These are phyloP conservation scores for Ferdinandea cuprea DNA, from an alignment of 2,888 invertebrate genomes.

Conservation along the genomic window DNA sequence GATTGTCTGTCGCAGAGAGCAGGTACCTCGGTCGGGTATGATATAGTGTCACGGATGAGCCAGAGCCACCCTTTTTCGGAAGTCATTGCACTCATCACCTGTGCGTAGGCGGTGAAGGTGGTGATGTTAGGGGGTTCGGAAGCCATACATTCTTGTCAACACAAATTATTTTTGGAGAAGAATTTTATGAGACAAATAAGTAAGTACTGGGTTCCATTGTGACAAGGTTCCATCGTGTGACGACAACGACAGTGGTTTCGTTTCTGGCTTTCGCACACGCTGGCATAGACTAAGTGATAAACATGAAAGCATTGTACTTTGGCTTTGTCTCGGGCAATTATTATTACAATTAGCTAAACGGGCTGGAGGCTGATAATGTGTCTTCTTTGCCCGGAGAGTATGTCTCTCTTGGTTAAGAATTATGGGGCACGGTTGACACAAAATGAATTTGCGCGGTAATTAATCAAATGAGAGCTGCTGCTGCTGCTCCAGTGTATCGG, in stretches of 20 bases:
- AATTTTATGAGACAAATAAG: constrained; percentile 77
- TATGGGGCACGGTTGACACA: constrained; percentile 68
- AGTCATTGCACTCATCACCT: constrained; percentile 71
- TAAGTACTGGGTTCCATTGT: constrained; percentile 75
- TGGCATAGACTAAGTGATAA: constrained; percentile 40
- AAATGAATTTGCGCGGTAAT: constrained; percentile 72
- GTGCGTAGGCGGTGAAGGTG: constrained; percentile 40
- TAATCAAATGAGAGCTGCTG: constrained; percentile 67
- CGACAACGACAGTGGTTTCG: too few species aligned
- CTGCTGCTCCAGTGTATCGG: constrained; percentile 19
- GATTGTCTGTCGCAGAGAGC: constrained; percentile 52
- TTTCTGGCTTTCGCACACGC: constrained; percentile 3
- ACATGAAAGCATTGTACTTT: constrained; percentile 65
- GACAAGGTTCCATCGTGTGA: constrained; percentile 69
- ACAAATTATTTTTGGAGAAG: constrained; percentile 75
- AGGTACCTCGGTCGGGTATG: constrained; percentile 24
- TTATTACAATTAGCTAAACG: constrained; percentile 74
- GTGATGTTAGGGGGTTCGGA: constrained; percentile 27
- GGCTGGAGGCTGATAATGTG: constrained; percentile 72
- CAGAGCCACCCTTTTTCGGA: constrained; percentile 48
- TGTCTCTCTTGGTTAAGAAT: constrained; percentile 58
- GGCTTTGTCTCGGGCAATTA: constrained; percentile 75
- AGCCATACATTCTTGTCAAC: constrained; percentile 76
- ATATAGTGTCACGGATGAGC: constrained; percentile 44
- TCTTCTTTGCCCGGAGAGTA: constrained; percentile 59